A percentile compares a stretch with the other conserved stretches of the same genome.
Conservation (phyloP, 2,113 vertebrate species). For the Ailuropoda melanoleuca region DNA sequence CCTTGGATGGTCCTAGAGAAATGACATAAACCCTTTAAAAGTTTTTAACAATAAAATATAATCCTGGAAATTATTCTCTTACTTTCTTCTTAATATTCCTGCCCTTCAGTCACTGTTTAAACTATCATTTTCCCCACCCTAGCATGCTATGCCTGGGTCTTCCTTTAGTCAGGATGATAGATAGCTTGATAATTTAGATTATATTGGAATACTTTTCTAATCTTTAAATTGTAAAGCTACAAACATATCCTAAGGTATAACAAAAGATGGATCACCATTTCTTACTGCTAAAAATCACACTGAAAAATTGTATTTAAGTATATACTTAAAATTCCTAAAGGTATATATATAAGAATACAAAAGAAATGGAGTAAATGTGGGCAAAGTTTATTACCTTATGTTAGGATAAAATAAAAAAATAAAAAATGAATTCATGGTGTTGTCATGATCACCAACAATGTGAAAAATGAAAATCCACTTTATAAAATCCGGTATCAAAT, state of each 20-base stretch:
- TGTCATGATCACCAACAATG: not conserved
- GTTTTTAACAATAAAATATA: not conserved
- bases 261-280: not conserved
- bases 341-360: not conserved
- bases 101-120: not conserved
- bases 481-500: not conserved
- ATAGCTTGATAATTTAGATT: not conserved
- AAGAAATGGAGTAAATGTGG: not conserved
- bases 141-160: not conserved
- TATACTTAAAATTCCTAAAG: not conserved
- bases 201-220: not conserved
- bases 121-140: not conserved
- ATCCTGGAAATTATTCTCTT: not conserved
- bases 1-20: constrained; percentile 86
- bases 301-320: not conserved
- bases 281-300: not conserved
- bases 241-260: not conserved
- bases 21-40: not conserved
- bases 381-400: not conserved
- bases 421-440: not conserved
- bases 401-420: no score
- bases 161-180: not conserved
- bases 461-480: not conserved
- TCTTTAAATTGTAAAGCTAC: not conserved
- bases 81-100: not conserved